Evolutionary conservation across 2,888 invertebrate genomes (phyloP).

Genomic region (Lepeophtheirus nordmannii): DNA sequence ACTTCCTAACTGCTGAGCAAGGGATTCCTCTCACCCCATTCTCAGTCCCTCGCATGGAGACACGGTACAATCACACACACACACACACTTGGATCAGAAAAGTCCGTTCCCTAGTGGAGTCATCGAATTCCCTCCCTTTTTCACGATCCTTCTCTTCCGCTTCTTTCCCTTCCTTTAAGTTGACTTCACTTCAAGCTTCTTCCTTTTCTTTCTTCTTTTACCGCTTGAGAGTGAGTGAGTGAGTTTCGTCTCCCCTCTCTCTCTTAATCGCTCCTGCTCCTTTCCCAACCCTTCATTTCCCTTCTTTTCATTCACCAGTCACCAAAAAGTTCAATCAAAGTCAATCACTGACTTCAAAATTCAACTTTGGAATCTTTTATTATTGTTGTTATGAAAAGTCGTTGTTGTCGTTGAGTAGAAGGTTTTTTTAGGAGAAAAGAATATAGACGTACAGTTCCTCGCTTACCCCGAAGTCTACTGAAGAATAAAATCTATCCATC

Average conservation of each 20-base stretch:
- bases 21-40: background rate
- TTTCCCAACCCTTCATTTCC: background rate
- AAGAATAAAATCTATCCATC: constrained; percentile 9
- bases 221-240: too few relatives aligned
- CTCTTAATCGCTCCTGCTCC: too few relatives aligned
- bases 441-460: background rate
- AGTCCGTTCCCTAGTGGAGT: too few relatives aligned
- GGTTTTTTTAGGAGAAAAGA: background rate
- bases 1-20: too few relatives aligned
- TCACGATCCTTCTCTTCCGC: too few relatives aligned
- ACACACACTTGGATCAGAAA: background rate
- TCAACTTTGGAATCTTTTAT: too few relatives aligned
- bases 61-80: background rate
- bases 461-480: background rate
- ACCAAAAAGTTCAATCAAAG: background rate
- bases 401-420: background rate
- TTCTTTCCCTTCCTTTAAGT: background rate
- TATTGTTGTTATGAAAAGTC: background rate
- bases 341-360: background rate
- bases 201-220: background rate
- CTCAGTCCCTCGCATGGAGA: background rate
- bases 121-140: too few relatives aligned
- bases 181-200: constrained; percentile 1
- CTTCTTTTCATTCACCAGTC: background rate
- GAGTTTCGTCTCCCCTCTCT: too few relatives aligned